Evolutionary conservation across 2,797 vertebrate species (phyloP), one percentile per base, ranked within the genome.

Genomic region (Ctenosaura bakeri): DNA sequence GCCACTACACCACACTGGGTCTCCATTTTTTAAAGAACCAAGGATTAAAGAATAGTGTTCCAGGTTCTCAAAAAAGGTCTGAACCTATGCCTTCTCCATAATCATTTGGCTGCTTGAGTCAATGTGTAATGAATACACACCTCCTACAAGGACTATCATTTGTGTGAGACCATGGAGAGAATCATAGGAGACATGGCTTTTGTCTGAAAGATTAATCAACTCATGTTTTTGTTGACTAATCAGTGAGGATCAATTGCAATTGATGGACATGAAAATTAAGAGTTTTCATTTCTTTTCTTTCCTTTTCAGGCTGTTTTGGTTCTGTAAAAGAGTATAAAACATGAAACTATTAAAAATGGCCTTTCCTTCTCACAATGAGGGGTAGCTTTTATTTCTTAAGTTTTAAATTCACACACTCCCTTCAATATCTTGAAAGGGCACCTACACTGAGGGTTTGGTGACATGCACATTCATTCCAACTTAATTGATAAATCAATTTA

Each of bases 401-500:
- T 64, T 56, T 74, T 50, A 50, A 26, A 42, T 62, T 62, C 22
- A 74, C 22, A 26, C 29, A 26, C 29, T 89, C n/a, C 52, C n/a
- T 89, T 64, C 38, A 35, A 24, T 76, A 35, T 83, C 54, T 76
- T 52, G 3, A 86, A 76, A 86, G 50, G 50, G 46, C 66, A 89
- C 35, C 18, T 83, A 73, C 8, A 35, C 14, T 14, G 56, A 76
- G 20, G 32, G 50, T 62, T 42, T 62, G 69, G 35, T 62, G 16
- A 89, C n/a, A 62, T 88, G 87, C 66, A 88, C n/a, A 83, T 73
- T 3, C 13, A 56, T 56, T 76, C 59, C 35, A 46, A 83, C 20
- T 16, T 83, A 83, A 76, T 46, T 46, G 52, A 73, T 42, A 46
- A 89, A 83, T 62, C 38, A 46, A 3, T 56, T 62, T 20, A 83